phyloP scores from a whole-genome alignment of 30 jellyfish, hydroid and myxozoan species.

The Turritopsis dohrnii region DNA sequence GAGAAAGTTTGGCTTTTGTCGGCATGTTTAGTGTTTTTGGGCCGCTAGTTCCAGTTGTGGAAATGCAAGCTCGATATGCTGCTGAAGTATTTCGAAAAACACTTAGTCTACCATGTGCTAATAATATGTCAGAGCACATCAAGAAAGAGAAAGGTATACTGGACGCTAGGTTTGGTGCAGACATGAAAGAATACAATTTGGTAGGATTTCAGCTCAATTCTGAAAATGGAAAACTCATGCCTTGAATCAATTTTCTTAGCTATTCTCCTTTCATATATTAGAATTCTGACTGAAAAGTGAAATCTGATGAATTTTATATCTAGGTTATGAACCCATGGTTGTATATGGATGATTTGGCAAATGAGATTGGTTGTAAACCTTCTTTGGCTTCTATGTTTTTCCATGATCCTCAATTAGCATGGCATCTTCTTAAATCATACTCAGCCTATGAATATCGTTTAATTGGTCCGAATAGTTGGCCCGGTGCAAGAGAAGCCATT shows the following conservation, averaged over 20 bases:
- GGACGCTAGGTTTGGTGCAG: neutral
- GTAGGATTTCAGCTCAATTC: neutral
- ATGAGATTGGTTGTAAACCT: conserved; percentile 55
- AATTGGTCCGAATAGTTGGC: conserved; percentile 63
- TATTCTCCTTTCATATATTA: too few species aligned
- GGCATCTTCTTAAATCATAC: conserved; percentile 45
- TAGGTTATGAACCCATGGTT: conserved; percentile 14
- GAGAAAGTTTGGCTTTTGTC: conserved; percentile 55
- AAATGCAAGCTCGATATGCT: conserved; percentile 71
- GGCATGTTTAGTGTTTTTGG: conserved; percentile 52
- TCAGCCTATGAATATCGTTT: conserved; percentile 61
- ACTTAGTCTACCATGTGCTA: conserved; percentile 32
- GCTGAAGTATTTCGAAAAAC: conserved; percentile 53
- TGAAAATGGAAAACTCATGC: too few species aligned
- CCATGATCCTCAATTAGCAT: conserved; percentile 65
- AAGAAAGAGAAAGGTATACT: neutral
- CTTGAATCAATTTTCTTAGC: too few species aligned
- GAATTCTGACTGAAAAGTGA: too few species aligned
- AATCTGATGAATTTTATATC: neutral
- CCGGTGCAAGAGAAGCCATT: conserved; percentile 71
- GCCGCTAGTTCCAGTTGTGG: conserved; percentile 45
- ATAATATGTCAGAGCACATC: conserved; percentile 34
- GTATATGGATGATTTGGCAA: conserved; percentile 68
- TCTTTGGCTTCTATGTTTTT: conserved; percentile 28
- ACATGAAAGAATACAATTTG: neutral